Base-by-base conservation (phyloP, 23 tunicate genomes). In the Botrylloides violaceus region DNA sequence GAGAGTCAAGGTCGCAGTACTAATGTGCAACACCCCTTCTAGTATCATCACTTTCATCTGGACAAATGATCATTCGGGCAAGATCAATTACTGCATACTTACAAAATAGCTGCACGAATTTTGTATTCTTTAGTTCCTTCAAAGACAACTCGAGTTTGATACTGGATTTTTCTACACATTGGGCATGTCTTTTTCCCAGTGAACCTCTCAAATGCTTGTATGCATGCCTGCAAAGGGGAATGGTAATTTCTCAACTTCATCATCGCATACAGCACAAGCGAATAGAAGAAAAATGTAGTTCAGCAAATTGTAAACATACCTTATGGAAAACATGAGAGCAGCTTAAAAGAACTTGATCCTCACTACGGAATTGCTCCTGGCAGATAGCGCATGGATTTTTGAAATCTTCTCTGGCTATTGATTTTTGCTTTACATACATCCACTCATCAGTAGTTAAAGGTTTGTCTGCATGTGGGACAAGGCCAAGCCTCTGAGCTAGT, bases 321-420 rank as follows among this genome's bases (percentile, higher is more conserved):
- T 70, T 71, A 58, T 90, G 97, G 65, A 90, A 90, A 63, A 90
- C 88, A 55, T 90, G 97, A 5, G 97, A 83, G 64, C 97, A 90
- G 55, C 97, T 90, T 25, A 90, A 62, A 29, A 90, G 68, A 62
- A 90, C 97, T 90, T 90, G 97, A 75, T 90, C 90, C 78, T 83
- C 89, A 25, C 75, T 24, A 49, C 81, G 72, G 72, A 90, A 90
- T 24, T 83, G 70, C 75, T 90, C 97, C 66, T 90, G 87, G 49
- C 97, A 90, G 35, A 90, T 90, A 2, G 72, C 85, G 73, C 97
- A 90, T 30, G 97, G 90, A 79, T 83, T 78, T 66, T 79, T 83
- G 70, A 83, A 90, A 75, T 80, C 90, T 26, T 90, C 90, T 49
- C 97, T 49, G 27, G 64, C 66, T 1, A 38, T 79, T 30, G 97